A percentile compares a stretch with the other conserved stretches of the same genome.
These are phyloP conservation scores for Leptopilina clavipes DNA, from an alignment of 1,140 invertebrate genomes.

Conservation along the genomic window DNA sequence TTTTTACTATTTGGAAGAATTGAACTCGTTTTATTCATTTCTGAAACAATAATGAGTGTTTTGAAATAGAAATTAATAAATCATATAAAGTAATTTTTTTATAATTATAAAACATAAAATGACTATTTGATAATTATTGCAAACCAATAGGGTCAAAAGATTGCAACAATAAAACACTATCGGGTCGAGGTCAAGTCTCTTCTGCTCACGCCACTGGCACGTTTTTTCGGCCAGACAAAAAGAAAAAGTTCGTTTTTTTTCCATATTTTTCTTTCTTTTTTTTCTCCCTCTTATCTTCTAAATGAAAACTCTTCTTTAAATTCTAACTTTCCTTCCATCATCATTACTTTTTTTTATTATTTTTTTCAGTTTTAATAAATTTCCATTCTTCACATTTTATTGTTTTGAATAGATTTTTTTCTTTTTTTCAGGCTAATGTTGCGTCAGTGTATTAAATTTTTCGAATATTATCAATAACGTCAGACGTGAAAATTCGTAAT, in stretches of 20 bases:
- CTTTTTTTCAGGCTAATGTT: too few relatives aligned
- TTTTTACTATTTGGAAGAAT: too few relatives aligned
- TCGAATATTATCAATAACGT: too few relatives aligned
- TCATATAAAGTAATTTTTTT: background rate
- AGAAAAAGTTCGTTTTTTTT: background rate
- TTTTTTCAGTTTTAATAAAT: too few relatives aligned
- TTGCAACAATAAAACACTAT: conserved; percentile 4
- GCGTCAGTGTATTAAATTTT: too few relatives aligned
- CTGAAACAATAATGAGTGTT: background rate
- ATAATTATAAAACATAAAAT: background rate
- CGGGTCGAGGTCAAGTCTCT: background rate
- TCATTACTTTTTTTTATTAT: too few relatives aligned
- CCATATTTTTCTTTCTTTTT: background rate
- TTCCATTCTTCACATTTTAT: too few relatives aligned
- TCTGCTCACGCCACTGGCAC: background rate
- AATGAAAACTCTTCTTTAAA: background rate
- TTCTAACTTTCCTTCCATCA: background rate
- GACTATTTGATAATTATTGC: conserved; percentile 28
- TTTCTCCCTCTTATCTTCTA: background rate
- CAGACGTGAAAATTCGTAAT: too few relatives aligned
- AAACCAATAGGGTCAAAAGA: conserved; percentile 33
- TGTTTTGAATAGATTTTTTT: too few relatives aligned
- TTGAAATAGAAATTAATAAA: background rate
- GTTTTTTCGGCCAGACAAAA: background rate
- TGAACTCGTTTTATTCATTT: background rate